Conservation (phyloP, 2,888 invertebrate species). For the Parnassius orleans region DNA sequence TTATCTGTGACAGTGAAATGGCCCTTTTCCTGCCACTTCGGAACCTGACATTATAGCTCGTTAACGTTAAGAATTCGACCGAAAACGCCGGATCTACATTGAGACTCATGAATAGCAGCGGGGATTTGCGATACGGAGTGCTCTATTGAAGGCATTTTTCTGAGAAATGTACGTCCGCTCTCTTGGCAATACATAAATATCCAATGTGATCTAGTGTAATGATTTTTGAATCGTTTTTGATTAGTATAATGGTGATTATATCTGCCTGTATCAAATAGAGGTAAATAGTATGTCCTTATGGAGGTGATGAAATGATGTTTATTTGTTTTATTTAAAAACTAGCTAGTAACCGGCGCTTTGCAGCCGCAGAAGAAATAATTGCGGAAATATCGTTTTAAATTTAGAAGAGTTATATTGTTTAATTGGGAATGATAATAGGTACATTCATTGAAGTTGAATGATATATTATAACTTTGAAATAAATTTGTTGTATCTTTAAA, state of each 20-base stretch:
- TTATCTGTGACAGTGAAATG: conserved; percentile 69
- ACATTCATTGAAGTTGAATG: no score
- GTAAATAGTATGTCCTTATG: no score
- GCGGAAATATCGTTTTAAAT: no score
- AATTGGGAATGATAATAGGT: no score
- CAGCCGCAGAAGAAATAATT: no score
- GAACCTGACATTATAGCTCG: conserved; percentile 59
- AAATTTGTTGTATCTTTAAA: no score
- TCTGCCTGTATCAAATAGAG: no score
- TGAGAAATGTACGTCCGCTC: conserved; percentile 14
- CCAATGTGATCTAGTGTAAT: background rate
- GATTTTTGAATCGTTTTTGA: conserved; percentile 6
- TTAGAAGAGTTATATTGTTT: no score
- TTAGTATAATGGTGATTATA: conserved; percentile 4
- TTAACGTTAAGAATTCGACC: conserved; percentile 60
- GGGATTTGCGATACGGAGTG: conserved; percentile 38
- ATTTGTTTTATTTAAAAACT: no score
- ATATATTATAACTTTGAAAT: no score
- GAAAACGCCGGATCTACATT: conserved; percentile 46
- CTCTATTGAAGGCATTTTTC: conserved; percentile 21
- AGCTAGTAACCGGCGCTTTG: no score
- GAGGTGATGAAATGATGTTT: no score
- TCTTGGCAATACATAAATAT: background rate
- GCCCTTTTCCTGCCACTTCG: conserved; percentile 63
- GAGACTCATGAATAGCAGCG: conserved; percentile 35